Evolutionary conservation across 2,113 vertebrate species (phyloP), one percentile per base, ranked within the genome.

Genomic region (Phalacrocorax pelagicus): DNA sequence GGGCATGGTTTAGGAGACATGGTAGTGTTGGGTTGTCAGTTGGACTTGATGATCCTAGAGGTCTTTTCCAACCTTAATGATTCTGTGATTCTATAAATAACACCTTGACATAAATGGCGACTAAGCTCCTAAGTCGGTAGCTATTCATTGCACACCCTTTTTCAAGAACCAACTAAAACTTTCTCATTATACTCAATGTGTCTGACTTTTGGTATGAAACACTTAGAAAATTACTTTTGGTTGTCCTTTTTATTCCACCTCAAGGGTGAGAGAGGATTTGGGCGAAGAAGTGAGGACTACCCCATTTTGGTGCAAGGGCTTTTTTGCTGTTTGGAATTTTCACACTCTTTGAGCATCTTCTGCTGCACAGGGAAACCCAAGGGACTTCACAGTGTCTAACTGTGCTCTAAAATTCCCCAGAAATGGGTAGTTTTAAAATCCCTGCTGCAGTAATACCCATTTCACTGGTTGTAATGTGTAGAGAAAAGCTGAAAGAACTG

Each of bases 201-300:
- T 46, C 57, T 44, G 22, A 42, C 30, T 87, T 84, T 70, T 72
- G 21, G 10, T 27, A 13, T 57, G 49, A 86, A 72, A 26, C 38
- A 27, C 11, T 63, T 20, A 6, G 19, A 67, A 91, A 85, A 42
- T 79, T 21, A 15, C n/a, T 85, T 82, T 38, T 81, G 57, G 19
- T 19, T 29, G 34, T 52, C 9, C 4, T 73, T 70, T 12, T 91
- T 67, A 36, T 52, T 51, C 26, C 29, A 0, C 22, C 69, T 61
- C 20, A 54, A 20, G 27, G 8, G 3, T n/a, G 8, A 62, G 44
- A 59, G 38, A 54, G 17, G 30, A 38, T 59, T 75, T 20, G 2
- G 15, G 3, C 10, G 13, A 2, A 10, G 19, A 42, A 30, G 3
- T n/a, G 19, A 65, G 2, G 11, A 29, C 9, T 36, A 3, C 15